phyloP scores from a whole-genome alignment of 2,797 vertebrate genomes.

The Esox lucius region DNA sequence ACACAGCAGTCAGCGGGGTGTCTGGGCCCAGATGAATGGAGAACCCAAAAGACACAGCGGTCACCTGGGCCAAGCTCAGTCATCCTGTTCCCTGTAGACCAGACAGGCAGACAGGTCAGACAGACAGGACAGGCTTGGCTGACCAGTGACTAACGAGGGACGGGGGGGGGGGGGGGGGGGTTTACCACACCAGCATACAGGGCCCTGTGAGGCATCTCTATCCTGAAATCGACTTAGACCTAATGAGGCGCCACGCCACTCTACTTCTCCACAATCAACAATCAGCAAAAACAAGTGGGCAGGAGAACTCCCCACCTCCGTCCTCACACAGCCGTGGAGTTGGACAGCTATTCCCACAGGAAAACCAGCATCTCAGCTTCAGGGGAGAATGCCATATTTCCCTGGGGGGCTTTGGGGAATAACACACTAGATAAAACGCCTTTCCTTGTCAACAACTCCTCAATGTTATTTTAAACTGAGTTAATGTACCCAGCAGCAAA shows the following conservation, averaged over 20 bases:
- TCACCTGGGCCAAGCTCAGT: background rate
- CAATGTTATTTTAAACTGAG: background rate
- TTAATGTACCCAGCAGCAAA: background rate
- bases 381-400: conserved; percentile 25
- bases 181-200: conserved; percentile 13
- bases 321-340: conserved; percentile 19
- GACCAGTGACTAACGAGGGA: background rate
- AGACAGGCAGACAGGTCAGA: conserved; percentile 7
- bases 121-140: conserved; percentile 6
- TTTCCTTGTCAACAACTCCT: conserved; percentile 1
- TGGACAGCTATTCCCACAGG: conserved; percentile 44
- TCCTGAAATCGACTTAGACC: conserved; percentile 41
- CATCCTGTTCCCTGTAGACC: background rate
- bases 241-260: conserved; percentile 56
- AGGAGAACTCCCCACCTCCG: background rate
- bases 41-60: conserved; percentile 21
- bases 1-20: conserved; percentile 29
- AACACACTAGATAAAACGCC: conserved; percentile 28
- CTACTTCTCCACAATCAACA: conserved; percentile 45
- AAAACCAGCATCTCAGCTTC: conserved; percentile 13
- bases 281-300: conserved; percentile 32
- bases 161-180: background rate
- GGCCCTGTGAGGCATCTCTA: conserved; percentile 26
- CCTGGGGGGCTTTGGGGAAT: conserved; percentile 5
- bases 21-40: conserved; percentile 23